These are phyloP conservation scores for Lagorchestes hirsutus DNA, from an alignment of 2,797 vertebrate species.

Conservation along the genomic window DNA sequence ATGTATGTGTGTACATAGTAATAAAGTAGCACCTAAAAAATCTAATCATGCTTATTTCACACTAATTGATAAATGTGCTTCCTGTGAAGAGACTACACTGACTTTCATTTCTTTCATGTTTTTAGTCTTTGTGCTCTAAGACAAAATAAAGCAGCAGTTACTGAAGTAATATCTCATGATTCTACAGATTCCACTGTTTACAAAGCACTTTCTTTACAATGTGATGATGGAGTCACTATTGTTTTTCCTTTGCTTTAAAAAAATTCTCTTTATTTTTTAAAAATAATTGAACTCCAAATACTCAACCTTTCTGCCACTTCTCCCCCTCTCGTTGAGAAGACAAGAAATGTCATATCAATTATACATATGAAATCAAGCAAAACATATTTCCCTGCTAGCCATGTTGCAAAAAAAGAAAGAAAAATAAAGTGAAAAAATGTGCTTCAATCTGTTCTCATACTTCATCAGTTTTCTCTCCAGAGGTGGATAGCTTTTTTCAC, in stretches of 20 bases:
- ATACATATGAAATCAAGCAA: background rate
- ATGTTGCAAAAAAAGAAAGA: background rate
- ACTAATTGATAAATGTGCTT: background rate
- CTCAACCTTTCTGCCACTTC: too few species aligned
- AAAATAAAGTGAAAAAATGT: background rate
- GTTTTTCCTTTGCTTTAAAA: background rate
- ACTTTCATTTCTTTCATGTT: constrained; percentile 38
- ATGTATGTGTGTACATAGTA: background rate
- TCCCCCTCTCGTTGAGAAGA: too few species aligned
- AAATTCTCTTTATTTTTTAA: background rate
- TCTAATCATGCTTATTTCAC: background rate
- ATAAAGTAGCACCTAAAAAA: background rate
- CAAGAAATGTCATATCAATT: background rate
- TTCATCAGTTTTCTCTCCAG: background rate
- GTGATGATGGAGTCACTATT: background rate
- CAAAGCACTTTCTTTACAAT: background rate
- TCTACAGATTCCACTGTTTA: background rate
- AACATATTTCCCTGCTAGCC: background rate
- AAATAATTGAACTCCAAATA: too few species aligned
- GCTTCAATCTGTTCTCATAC: background rate
- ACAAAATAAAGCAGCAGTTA: constrained; percentile 3
- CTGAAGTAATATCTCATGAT: background rate
- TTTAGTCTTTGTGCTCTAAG: constrained; percentile 34
- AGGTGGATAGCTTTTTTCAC: background rate
- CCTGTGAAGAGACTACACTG: background rate